phyloP scores from a whole-genome alignment of 1,140 invertebrate species.

The Anagrus nilaparvatae region DNA sequence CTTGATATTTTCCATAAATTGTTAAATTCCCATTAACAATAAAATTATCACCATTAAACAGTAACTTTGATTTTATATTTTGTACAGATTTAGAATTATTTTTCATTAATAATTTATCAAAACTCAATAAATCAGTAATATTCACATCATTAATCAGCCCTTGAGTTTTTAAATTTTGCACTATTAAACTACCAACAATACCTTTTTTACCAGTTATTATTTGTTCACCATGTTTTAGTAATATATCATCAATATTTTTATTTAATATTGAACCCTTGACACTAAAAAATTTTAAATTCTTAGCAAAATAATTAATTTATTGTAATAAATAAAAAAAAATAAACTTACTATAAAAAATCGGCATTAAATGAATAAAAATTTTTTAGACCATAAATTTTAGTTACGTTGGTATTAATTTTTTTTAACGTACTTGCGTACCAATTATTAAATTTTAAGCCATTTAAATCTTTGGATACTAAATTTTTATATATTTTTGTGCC shows the following conservation, averaged over 20 bases:
- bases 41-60: slow-evolving; percentile 19
- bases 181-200: slow-evolving; percentile 18
- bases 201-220: slow-evolving; percentile 17
- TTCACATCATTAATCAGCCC: slow-evolving; percentile 25
- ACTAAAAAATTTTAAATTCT: slow-evolving; percentile 9
- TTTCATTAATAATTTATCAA: slow-evolving; percentile 19
- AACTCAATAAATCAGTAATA: slow-evolving; percentile 16
- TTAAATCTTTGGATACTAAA: slow-evolving; percentile 17
- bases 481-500: slow-evolving; percentile 21
- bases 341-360: slow-evolving; percentile 19
- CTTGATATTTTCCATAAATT: slow-evolving; percentile 15
- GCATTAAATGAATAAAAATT: slow-evolving; percentile 20
- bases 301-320: not conserved
- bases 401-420: slow-evolving; percentile 8
- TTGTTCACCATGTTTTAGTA: slow-evolving; percentile 22
- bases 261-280: slow-evolving; percentile 20
- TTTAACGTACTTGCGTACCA: slow-evolving; percentile 17
- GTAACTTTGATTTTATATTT: slow-evolving; percentile 18
- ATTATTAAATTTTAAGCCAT: slow-evolving; percentile 23
- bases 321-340: too few species aligned
- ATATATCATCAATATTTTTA: slow-evolving; percentile 12
- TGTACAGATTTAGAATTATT: slow-evolving; percentile 17
- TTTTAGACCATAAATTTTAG: slow-evolving; percentile 22
- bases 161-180: slow-evolving; percentile 16
- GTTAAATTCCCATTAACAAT: slow-evolving; percentile 22